A percentile compares a stretch with the other conserved stretches of the same genome.
phyloP scores from a whole-genome alignment of 2,888 invertebrate genomes.

The Pandemis heparana region DNA sequence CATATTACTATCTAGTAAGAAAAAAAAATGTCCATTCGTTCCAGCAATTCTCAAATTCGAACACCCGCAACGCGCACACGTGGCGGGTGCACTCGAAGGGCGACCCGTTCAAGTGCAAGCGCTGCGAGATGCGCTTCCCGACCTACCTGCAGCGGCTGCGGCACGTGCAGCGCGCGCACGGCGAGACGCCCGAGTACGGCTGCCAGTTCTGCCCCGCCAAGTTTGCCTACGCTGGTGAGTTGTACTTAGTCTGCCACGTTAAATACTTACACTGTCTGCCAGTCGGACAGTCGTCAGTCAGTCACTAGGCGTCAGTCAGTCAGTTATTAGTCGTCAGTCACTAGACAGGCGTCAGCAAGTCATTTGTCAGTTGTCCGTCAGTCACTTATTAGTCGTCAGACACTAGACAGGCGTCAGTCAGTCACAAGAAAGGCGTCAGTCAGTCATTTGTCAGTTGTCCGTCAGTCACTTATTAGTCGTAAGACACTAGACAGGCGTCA shows the following conservation, averaged over 20 bases:
- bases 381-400: background rate
- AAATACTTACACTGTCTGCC: too few species aligned
- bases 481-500: too few species aligned
- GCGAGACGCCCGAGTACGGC: background rate
- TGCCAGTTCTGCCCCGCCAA: slow-evolving; percentile 30
- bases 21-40: too few species aligned
- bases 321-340: too few species aligned
- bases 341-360: background rate
- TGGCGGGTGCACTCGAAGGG: slow-evolving; percentile 29
- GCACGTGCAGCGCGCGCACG: slow-evolving; percentile 22
- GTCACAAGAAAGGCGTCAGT: background rate
- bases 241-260: background rate
- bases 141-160: slow-evolving; percentile 34
- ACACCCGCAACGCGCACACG: slow-evolving; percentile 36
- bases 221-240: slow-evolving; percentile 34
- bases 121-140: slow-evolving; percentile 24
- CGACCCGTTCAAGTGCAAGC: slow-evolving; percentile 29
- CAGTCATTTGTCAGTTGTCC: background rate
- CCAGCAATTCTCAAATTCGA: slow-evolving; percentile 25
- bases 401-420: background rate
- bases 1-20: too few species aligned
- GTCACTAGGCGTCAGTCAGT: background rate
- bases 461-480: too few species aligned
- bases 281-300: too few species aligned
- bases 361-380: background rate